phyloP scores from a whole-genome alignment of 2,113 vertebrate genomes.

The Anarrhichthys ocellatus region DNA sequence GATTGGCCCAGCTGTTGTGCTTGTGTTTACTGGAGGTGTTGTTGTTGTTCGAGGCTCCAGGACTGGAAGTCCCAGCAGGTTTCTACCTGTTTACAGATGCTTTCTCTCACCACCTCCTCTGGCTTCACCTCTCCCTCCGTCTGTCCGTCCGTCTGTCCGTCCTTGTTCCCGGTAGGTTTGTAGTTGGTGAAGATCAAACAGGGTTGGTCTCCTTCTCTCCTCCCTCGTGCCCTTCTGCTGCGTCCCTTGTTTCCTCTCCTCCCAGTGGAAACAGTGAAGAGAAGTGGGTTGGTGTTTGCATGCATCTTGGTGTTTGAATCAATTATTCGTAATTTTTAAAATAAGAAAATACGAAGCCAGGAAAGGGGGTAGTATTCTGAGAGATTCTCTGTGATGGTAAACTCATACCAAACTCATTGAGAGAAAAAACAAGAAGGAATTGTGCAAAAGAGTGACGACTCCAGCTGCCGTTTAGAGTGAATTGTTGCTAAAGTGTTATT shows the following conservation, averaged over 20 bases:
- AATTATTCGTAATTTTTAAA: neutral
- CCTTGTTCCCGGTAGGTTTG: neutral
- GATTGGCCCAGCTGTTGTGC: slow-evolving; percentile 40
- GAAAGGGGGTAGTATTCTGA: no score
- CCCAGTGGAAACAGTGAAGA: neutral
- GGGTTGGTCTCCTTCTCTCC: neutral
- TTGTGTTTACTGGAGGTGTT: slow-evolving; percentile 3
- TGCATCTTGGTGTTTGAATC: neutral
- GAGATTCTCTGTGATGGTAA: no score
- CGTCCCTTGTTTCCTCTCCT: neutral
- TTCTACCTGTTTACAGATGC: slow-evolving; percentile 24
- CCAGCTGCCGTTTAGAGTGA: no score
- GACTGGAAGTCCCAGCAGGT: slow-evolving; percentile 21
- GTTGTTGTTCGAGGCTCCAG: slow-evolving; percentile 32
- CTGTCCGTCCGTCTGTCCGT: neutral
- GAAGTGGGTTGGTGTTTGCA: neutral
- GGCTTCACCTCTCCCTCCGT: neutral
- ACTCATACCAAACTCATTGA: no score
- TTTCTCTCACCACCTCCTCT: slow-evolving; percentile 1
- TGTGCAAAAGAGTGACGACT: no score
- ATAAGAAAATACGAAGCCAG: no score
- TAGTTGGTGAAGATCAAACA: slow-evolving; percentile 19
- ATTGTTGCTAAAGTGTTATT: no score
- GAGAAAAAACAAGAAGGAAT: no score
- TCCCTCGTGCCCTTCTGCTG: neutral